Percentiles rank a stretch among this genome's conserved stretches.
phyloP scores from a whole-genome alignment of 1,140 invertebrate genomes.

The Achroia grisella region DNA sequence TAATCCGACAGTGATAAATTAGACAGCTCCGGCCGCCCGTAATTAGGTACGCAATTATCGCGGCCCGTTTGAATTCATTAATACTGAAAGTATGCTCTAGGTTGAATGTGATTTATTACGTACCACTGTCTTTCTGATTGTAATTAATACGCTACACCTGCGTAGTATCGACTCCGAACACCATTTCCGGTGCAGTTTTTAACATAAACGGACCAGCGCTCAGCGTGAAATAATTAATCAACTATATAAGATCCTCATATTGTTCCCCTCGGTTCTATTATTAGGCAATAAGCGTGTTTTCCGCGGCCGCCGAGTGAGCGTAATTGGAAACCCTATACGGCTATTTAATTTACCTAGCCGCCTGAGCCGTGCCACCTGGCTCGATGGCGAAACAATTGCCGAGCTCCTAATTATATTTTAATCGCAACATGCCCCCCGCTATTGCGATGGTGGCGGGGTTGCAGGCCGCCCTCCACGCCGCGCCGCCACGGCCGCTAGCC shows the following conservation, averaged over 20 bases:
- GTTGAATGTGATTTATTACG: conserved; percentile 58
- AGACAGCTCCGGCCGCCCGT: conserved; percentile 53
- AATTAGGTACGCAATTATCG: conserved; percentile 71
- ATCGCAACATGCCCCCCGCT: conserved; percentile 53
- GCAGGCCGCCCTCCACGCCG: neutral
- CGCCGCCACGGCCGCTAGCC: conserved; percentile 7
- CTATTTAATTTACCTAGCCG: conserved; percentile 65
- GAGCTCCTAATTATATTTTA: conserved; percentile 71
- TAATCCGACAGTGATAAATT: conserved; percentile 72
- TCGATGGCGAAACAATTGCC: conserved; percentile 68
- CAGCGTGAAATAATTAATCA: conserved; percentile 45
- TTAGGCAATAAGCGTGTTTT: conserved; percentile 55
- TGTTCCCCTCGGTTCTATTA: conserved; percentile 42
- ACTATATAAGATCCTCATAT: conserved; percentile 39
- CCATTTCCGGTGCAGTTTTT: conserved; percentile 39
- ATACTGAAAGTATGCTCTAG: conserved; percentile 44
- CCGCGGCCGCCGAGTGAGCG: conserved; percentile 34
- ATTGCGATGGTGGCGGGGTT: too few species aligned
- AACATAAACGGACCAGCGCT: conserved; percentile 16
- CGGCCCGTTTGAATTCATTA: conserved; percentile 69
- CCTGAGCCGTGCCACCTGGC: conserved; percentile 52
- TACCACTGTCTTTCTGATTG: conserved; percentile 45
- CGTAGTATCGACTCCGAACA: conserved; percentile 31
- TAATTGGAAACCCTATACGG: conserved; percentile 63
- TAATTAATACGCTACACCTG: conserved; percentile 52